Percentiles rank a stretch among this genome's conserved stretches.
phyloP scores from a whole-genome alignment of 2,888 invertebrate genomes.

The Macropis europaea region DNA sequence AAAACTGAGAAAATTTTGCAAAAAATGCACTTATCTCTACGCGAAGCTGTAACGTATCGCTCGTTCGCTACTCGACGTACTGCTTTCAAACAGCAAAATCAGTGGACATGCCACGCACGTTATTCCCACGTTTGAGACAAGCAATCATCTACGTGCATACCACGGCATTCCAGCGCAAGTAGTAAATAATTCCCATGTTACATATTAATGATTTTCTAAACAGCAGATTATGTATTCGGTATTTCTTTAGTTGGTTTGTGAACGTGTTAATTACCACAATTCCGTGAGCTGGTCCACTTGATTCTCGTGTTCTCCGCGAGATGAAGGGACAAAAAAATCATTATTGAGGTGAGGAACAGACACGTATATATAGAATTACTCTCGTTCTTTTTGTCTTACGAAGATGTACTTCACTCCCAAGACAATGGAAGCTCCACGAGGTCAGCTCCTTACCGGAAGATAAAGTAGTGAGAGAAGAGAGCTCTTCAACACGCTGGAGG shows the following conservation, averaged over 20 bases:
- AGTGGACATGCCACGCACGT: neutral
- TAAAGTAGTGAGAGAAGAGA: conserved; percentile 59
- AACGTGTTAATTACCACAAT: neutral
- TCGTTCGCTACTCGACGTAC: neutral
- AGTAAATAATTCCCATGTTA: too few species aligned
- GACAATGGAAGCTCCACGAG: conserved; percentile 56
- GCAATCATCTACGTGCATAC: neutral
- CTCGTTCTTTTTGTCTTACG: conserved; percentile 11
- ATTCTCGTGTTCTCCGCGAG: too few species aligned
- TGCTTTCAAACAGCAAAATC: neutral
- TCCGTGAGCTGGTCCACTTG: too few species aligned
- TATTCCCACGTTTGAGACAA: neutral
- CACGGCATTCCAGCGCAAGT: neutral
- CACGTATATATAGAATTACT: conserved; percentile 48
- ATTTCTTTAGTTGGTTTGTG: too few species aligned
- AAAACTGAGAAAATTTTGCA: too few species aligned
- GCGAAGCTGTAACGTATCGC: too few species aligned
- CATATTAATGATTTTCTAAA: too few species aligned
- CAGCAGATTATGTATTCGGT: too few species aligned
- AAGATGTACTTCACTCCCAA: conserved; percentile 33
- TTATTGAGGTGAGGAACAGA: conserved; percentile 16
- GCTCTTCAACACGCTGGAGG: conserved; percentile 56
- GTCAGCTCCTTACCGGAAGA: conserved; percentile 62
- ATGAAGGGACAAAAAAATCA: neutral
- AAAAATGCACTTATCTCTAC: too few species aligned